A percentile compares a stretch with the other conserved stretches of the same genome.
Evolutionary conservation across 2,888 invertebrate species (phyloP).

Genomic region (Polydrusus cervinus): DNA sequence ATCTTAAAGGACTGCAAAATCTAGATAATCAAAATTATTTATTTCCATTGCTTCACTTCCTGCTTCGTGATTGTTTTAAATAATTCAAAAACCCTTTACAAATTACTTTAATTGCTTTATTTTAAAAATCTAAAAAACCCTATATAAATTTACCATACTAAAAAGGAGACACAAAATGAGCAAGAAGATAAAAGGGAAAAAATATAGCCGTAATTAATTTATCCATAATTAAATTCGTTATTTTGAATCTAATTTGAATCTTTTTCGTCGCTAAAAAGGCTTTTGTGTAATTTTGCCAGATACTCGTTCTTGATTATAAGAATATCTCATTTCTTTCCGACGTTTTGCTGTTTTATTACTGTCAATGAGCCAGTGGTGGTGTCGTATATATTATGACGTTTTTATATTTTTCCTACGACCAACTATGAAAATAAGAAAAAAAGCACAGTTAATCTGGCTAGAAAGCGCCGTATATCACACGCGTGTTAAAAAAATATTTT

Average conservation of each 20-base stretch:
- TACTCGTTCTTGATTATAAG: conserved; percentile 48
- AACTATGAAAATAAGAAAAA: no score
- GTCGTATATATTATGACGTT: conserved; percentile 4
- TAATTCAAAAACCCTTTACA: not conserved
- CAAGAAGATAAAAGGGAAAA: conserved; percentile 38
- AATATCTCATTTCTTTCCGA: conserved; percentile 32
- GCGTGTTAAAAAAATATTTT: no score
- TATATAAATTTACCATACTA: conserved; percentile 28
- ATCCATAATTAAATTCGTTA: conserved; percentile 53
- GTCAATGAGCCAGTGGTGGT: conserved; percentile 22
- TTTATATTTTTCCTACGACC: no score
- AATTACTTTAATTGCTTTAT: conserved; percentile 35
- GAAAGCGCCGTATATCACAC: no score
- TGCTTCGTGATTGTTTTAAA: conserved; percentile 16
- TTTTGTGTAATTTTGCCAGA: conserved; percentile 44
- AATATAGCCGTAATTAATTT: conserved; percentile 52
- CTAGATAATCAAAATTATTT: conserved; percentile 3
- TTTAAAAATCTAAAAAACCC: conserved; percentile 27
- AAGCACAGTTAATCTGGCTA: no score
- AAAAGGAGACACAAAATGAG: conserved; percentile 17
- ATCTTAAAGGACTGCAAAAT: not conserved
- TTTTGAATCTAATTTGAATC: conserved; percentile 50
- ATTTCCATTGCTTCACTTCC: not conserved
- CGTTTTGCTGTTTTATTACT: conserved; percentile 19
- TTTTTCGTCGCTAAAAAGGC: conserved; percentile 42